Conservation (phyloP, 2,888 invertebrate genomes). For the Dasysyrphus tricinctus region DNA sequence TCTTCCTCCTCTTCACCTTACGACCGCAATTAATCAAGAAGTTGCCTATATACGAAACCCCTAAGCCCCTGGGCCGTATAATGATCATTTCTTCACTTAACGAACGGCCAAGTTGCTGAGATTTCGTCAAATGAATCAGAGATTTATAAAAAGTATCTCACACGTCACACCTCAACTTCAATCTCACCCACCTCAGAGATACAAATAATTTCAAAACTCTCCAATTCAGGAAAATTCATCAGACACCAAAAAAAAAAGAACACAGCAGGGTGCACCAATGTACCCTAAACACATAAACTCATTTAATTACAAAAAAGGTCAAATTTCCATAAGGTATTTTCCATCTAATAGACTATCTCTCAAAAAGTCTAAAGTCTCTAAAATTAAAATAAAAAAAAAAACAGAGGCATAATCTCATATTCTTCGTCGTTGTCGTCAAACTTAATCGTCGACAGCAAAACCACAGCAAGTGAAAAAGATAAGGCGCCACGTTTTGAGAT, state of each 20-base stretch:
- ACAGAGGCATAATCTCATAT: constrained; percentile 68
- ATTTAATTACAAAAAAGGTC: constrained; percentile 54
- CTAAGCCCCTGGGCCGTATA: constrained; percentile 25
- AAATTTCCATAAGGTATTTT: constrained; percentile 64
- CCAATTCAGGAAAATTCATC: constrained; percentile 16
- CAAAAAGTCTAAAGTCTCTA: constrained; percentile 8
- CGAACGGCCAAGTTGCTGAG: constrained; percentile 52
- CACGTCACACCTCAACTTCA: constrained; percentile 40
- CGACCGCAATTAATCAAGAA: constrained; percentile 67
- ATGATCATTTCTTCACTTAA: constrained; percentile 50
- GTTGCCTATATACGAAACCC: constrained; percentile 5
- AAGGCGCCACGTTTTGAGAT: constrained; percentile 74
- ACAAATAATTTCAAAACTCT: constrained; percentile 30
- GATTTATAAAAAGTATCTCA: constrained; percentile 58
- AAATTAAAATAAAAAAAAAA: background rate
- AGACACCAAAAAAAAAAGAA: background rate
- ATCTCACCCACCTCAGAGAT: constrained; percentile 21
- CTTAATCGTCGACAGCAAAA: constrained; percentile 20
- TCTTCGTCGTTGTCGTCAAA: constrained; percentile 45
- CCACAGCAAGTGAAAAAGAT: constrained; percentile 68
- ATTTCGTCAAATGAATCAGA: constrained; percentile 67
- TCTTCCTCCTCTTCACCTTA: constrained; percentile 51
- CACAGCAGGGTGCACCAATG: constrained; percentile 16
- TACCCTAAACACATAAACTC: constrained; percentile 30
- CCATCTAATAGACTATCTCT: constrained; percentile 49